Percentiles rank a stretch among this genome's conserved stretches.
phyloP scores from a whole-genome alignment of 2,888 invertebrate species.

The Rhorus exstirpatorius region DNA sequence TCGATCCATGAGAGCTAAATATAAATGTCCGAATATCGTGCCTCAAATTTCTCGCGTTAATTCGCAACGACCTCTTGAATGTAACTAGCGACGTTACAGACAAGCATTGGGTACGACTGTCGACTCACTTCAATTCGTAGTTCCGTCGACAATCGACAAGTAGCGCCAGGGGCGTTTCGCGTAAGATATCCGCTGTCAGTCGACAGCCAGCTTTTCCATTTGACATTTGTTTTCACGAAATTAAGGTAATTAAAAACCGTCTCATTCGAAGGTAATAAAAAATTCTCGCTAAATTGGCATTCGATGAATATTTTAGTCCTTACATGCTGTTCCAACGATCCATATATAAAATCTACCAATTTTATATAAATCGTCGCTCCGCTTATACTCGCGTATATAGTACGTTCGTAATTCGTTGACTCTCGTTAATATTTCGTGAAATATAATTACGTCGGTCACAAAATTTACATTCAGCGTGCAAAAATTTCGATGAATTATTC shows the following conservation, averaged over 20 bases:
- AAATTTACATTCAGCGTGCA: not conserved
- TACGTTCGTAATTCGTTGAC: conserved; percentile 20
- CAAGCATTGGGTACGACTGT: not conserved
- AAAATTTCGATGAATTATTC: not conserved
- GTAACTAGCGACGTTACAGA: not conserved
- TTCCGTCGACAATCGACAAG: conserved; percentile 46
- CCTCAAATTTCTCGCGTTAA: no score
- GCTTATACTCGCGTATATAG: conserved; percentile 24
- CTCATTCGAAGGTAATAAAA: not conserved
- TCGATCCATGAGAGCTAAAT: no score
- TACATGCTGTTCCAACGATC: conserved; percentile 17
- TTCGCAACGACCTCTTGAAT: no score
- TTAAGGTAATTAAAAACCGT: conserved; percentile 63
- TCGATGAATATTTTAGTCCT: not conserved
- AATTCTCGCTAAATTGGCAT: not conserved
- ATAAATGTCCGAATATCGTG: no score
- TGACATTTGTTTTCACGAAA: conserved; percentile 63
- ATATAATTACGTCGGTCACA: conserved; percentile 24
- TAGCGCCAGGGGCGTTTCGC: conserved; percentile 67
- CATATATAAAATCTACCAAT: conserved; percentile 6
- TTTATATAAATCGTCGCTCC: conserved; percentile 33
- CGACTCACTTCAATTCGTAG: not conserved
- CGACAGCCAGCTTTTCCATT: conserved; percentile 69
- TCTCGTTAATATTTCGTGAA: conserved; percentile 16
- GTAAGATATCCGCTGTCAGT: conserved; percentile 69